Conservation (phyloP, 2,797 vertebrate species). For the Nyctibius grandis region DNA sequence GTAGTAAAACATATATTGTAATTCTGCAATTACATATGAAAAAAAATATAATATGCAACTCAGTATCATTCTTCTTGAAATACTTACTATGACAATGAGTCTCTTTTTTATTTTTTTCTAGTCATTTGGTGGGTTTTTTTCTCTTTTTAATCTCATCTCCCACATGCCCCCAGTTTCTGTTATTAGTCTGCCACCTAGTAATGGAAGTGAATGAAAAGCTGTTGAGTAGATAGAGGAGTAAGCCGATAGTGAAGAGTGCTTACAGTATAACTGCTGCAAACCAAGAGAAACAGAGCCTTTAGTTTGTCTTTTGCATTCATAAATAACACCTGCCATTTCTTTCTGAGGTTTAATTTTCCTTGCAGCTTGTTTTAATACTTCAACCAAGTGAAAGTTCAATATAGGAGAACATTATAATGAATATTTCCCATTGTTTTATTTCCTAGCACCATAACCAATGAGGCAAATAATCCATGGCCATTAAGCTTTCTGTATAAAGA, state of each 20-base stretch:
- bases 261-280: background rate
- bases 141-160: background rate
- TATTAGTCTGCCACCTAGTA: background rate
- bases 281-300: background rate
- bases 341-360: slow-evolving; percentile 63
- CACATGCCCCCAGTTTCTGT: background rate
- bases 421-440: slow-evolving; percentile 70
- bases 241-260: background rate
- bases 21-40: background rate
- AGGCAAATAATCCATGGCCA: slow-evolving; percentile 74
- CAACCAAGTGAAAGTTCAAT: slow-evolving; percentile 59
- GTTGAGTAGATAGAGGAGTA: background rate
- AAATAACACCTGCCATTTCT: slow-evolving; percentile 34
- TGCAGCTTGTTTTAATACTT: slow-evolving; percentile 68
- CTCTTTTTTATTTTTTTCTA: background rate
- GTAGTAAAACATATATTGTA: background rate
- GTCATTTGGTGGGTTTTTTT: background rate
- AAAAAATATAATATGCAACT: background rate
- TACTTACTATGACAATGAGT: background rate
- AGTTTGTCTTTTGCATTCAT: background rate
- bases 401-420: slow-evolving; percentile 42
- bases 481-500: slow-evolving; percentile 70
- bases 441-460: slow-evolving; percentile 67
- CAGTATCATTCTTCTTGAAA: background rate
- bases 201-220: background rate